Evolutionary conservation across 2,113 vertebrate species (phyloP).

Genomic region (Poeciliopsis prolifica): DNA sequence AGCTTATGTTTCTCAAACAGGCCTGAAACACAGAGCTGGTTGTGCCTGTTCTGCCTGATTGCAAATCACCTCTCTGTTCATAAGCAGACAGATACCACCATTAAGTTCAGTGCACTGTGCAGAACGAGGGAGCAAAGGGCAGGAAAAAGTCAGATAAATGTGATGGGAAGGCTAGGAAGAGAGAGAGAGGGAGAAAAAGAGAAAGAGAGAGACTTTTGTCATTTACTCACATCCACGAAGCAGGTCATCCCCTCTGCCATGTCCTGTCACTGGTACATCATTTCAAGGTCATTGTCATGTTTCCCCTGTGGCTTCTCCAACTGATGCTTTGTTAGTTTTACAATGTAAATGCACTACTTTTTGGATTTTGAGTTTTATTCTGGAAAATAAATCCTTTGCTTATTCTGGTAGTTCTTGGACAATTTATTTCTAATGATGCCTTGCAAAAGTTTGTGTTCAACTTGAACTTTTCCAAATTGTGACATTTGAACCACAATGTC

Average conservation of each 20-base stretch:
- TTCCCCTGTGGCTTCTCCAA: slow-evolving; percentile 40
- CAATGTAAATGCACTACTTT: slow-evolving; percentile 5
- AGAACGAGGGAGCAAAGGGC: slow-evolving; percentile 12
- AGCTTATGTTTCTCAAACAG: slow-evolving; percentile 67
- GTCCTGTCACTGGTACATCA: slow-evolving; percentile 71
- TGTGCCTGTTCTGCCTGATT: slow-evolving; percentile 76
- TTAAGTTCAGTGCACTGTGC: slow-evolving; percentile 60
- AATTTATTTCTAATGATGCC: background rate
- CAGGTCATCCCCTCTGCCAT: slow-evolving; percentile 73
- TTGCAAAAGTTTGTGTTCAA: background rate
- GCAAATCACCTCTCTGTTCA: slow-evolving; percentile 78
- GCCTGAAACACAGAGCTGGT: slow-evolving; percentile 54
- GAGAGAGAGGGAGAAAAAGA: background rate
- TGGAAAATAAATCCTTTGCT: slow-evolving; percentile 8
- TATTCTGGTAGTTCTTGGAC: background rate
- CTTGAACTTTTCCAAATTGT: background rate
- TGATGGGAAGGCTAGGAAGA: slow-evolving; percentile 33
- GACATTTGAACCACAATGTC: no score
- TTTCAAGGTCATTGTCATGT: slow-evolving; percentile 66
- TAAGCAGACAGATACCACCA: slow-evolving; percentile 73
- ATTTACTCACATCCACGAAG: slow-evolving; percentile 62
- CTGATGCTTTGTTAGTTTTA: slow-evolving; percentile 50
- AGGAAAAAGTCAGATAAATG: slow-evolving; percentile 15
- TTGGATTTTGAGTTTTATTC: background rate
- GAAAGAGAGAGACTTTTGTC: slow-evolving; percentile 47